phyloP scores from a whole-genome alignment of 2,888 invertebrate genomes.

The Diarsia mendica region DNA sequence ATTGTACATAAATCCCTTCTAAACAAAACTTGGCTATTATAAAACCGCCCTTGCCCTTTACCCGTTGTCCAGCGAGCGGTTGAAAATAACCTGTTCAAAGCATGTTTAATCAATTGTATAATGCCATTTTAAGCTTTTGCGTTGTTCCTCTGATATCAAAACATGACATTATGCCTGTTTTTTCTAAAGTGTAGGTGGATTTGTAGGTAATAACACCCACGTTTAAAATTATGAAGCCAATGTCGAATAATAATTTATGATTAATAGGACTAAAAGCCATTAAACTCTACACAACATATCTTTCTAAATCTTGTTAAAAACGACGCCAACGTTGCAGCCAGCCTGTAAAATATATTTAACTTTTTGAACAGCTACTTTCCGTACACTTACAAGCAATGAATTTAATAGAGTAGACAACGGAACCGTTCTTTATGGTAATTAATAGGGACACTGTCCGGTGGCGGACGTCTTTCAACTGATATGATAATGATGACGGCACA shows the following conservation, averaged over 20 bases:
- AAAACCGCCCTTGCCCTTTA: constrained; percentile 25
- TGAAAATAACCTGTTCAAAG: constrained; percentile 34
- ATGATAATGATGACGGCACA: constrained; percentile 47
- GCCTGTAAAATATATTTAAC: background rate
- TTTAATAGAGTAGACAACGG: constrained; percentile 32
- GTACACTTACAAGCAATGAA: constrained; percentile 21
- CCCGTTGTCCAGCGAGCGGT: constrained; percentile 1
- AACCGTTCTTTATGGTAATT: constrained; percentile 54
- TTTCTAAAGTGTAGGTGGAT: background rate
- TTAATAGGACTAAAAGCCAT: too few relatives aligned
- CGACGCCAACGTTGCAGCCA: background rate
- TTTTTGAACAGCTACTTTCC: constrained; percentile 2
- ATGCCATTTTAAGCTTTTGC: constrained; percentile 18
- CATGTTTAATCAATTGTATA: constrained; percentile 31
- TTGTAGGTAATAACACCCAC: background rate
- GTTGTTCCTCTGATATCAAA: constrained; percentile 19
- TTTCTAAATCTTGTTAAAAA: background rate
- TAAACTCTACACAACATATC: too few relatives aligned
- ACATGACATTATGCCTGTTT: background rate
- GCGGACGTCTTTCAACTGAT: constrained; percentile 36
- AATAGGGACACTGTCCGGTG: constrained; percentile 42
- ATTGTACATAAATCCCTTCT: constrained; percentile 1
- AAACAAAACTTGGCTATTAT: constrained; percentile 16
- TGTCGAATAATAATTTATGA: background rate
- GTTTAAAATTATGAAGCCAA: background rate